Percentiles rank a stretch among this genome's conserved stretches.
Conservation (phyloP, 2,113 vertebrate genomes). For the Leptosomus discolor region DNA sequence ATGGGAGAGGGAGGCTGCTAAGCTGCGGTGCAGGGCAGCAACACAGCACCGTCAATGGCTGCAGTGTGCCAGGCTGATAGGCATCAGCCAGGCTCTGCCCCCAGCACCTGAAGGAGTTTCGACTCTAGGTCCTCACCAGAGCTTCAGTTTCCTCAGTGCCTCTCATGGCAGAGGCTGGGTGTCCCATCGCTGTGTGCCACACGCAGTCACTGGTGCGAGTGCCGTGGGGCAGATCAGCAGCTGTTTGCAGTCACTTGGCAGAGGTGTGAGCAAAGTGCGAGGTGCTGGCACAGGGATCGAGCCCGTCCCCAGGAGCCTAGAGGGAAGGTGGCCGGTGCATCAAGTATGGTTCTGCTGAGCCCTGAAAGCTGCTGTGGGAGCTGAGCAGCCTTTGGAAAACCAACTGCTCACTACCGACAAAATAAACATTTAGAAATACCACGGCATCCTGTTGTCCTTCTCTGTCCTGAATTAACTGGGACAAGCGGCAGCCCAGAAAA, state of each 20-base stretch:
- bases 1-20: too few species aligned
- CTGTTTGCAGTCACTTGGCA: neutral
- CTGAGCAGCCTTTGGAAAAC: accelerated
- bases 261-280: neutral
- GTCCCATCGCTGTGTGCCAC: neutral
- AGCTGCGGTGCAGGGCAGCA: too few species aligned
- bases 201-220: neutral
- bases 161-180: too few species aligned
- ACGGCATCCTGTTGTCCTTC: accelerated
- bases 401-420: neutral
- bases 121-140: neutral
- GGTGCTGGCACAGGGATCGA: neutral
- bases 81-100: neutral
- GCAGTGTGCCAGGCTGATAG: too few species aligned
- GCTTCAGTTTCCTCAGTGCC: too few species aligned
- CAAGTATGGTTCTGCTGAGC: neutral
- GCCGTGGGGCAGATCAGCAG: neutral
- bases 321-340: neutral
- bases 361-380: neutral
- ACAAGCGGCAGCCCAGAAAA: neutral
- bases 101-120: accelerated
- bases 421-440: neutral
- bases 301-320: too few species aligned
- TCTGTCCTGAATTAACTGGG: neutral
- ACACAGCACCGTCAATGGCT: too few species aligned